Base-by-base conservation (phyloP, 2,113 vertebrate species). In the Laticauda colubrina region DNA sequence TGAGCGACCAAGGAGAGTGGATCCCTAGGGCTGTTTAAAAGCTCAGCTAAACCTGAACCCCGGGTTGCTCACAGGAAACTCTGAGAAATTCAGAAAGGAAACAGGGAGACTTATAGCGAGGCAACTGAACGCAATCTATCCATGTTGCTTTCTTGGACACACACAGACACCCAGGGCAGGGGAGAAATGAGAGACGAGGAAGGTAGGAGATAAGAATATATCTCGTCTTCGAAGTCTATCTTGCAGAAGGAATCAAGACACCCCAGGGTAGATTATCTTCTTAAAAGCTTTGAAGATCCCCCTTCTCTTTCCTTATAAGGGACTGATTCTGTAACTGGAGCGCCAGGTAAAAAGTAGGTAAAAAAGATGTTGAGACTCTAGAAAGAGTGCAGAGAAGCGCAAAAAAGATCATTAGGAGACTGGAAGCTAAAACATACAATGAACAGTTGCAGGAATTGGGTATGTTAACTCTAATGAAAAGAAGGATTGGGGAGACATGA, bases 221-320 rank as follows among this genome's bases (percentile, higher is more conserved):
- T 53, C 85, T 39, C 7, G 15, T 48, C 45, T 9, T 12, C 0
- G 10, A 29, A n/a, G 9, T 69, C 18, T 0, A 43, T 11, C 56
- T 87, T 11, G 56, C 57, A 87, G 87, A 10, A 24, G 9, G 24
- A 90, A 90, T 61, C 1, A n/a, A 86, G 11, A 4, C 9, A 18
- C 12, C 18, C 45, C n/a, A 4, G 53, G 1, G n/a, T 7, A 61
- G 57, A 85, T 39, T 51, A 21, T 89, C 43, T 29, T 29, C 10
- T 26, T 34, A 26, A 48, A 85, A 75, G 90, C 89, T 91, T 88
- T 91, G 86, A 91, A 91, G 90, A 14, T 57, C 6, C 53, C 90
- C 55, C 18, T 23, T 20, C 26, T 4, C 1, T 56, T 85, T 87
- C 86, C 64, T 59, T 29, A 26, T 61, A n/a, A 61, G 64, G n/a